These are phyloP conservation scores for Lasaia peninsularis DNA, from an alignment of 1,140 invertebrate genomes.

Conservation along the genomic window DNA sequence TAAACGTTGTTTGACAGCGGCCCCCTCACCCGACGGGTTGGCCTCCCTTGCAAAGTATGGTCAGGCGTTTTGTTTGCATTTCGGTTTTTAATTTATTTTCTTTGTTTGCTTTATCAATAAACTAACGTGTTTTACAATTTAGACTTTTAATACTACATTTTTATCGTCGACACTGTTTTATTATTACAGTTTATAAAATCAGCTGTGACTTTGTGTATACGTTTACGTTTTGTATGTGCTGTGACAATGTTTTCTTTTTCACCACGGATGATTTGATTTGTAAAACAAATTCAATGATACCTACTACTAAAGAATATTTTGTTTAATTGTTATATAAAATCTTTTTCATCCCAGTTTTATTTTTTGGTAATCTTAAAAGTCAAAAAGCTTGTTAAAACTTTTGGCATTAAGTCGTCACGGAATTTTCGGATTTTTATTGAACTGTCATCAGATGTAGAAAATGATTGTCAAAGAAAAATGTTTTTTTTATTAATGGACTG, in stretches of 20 bases:
- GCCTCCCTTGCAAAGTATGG: constrained; percentile 29
- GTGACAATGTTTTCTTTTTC: background rate
- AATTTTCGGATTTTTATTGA: too few species aligned
- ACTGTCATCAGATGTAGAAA: too few species aligned
- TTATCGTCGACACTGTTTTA: background rate
- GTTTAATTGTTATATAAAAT: too few species aligned
- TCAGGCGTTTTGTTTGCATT: constrained; percentile 53
- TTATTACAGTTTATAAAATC: background rate
- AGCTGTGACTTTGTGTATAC: background rate
- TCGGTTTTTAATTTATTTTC: constrained; percentile 52
- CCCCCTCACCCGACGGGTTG: constrained; percentile 19
- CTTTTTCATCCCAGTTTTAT: too few species aligned
- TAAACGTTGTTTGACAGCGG: constrained; percentile 62
- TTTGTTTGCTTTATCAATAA: constrained; percentile 24
- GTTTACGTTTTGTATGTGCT: background rate
- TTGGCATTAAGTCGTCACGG: too few species aligned
- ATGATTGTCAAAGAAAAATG: too few species aligned
- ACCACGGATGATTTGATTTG: too few species aligned
- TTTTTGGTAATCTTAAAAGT: too few species aligned
- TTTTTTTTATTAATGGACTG: too few species aligned
- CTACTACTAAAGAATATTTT: too few species aligned
- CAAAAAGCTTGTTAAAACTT: too few species aligned
- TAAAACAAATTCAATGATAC: too few species aligned
- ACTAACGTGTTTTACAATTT: constrained; percentile 9
- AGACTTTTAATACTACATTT: background rate